Conservation (phyloP, 2,888 invertebrate species). For the Cerceris rybyensis region DNA sequence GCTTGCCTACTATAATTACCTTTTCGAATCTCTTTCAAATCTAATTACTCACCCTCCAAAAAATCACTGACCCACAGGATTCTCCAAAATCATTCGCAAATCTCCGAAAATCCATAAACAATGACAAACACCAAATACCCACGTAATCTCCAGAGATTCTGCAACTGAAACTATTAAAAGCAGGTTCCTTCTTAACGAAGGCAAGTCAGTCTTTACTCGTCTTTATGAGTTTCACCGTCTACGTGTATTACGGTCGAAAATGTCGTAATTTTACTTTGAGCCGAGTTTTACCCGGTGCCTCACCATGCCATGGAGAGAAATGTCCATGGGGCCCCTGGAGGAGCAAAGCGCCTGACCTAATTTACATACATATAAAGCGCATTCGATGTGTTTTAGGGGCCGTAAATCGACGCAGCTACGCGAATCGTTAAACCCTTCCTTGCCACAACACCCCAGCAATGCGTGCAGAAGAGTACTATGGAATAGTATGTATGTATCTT, state of each 20-base stretch:
- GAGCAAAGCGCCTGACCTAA: conserved; percentile 79
- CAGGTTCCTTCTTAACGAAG: too few species aligned
- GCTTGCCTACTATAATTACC: too few species aligned
- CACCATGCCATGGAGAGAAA: conserved; percentile 44
- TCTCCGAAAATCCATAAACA: too few species aligned
- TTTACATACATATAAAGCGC: conserved; percentile 82
- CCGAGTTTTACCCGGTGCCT: conserved; percentile 70
- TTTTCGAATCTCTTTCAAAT: too few species aligned
- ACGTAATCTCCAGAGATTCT: too few species aligned
- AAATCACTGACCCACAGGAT: too few species aligned
- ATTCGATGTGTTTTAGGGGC: conserved; percentile 82
- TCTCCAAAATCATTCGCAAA: too few species aligned
- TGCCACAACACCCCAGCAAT: conserved; percentile 77
- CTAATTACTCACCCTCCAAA: too few species aligned
- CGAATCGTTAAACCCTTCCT: conserved; percentile 82
- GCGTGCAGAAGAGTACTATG: conserved; percentile 71
- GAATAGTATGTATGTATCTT: conserved; percentile 34
- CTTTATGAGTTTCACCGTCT: conserved; percentile 58
- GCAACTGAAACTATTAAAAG: too few species aligned
- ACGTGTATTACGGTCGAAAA: conserved; percentile 60
- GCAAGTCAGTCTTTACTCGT: conserved; percentile 16
- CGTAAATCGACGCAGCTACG: conserved; percentile 82
- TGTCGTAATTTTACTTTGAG: conserved; percentile 74
- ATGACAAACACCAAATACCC: too few species aligned
- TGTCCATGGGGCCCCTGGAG: conserved; percentile 45